These are phyloP conservation scores for Orchesella cincta DNA, from an alignment of 1,140 invertebrate species.

Conservation along the genomic window DNA sequence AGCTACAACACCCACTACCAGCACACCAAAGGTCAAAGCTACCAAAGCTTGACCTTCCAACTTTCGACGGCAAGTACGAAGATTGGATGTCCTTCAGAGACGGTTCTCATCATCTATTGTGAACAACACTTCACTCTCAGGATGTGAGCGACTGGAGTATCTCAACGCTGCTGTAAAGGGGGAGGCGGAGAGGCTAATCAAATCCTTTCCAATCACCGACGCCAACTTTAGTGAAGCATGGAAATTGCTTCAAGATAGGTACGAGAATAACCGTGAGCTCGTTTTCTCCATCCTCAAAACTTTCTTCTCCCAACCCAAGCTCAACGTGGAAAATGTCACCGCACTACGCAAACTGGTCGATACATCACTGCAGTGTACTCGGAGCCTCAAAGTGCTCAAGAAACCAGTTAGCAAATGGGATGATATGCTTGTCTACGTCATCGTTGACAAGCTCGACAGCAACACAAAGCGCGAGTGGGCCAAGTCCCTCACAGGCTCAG, in stretches of 20 bases:
- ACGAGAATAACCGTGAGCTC: slow-evolving; percentile 25
- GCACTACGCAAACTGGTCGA: slow-evolving; percentile 42
- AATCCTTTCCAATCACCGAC: too few relatives aligned
- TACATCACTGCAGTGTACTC: slow-evolving; percentile 30
- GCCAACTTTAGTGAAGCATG: slow-evolving; percentile 12
- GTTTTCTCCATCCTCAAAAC: not conserved
- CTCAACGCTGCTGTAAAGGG: too few relatives aligned
- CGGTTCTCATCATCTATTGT: too few relatives aligned
- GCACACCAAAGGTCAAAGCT: too few relatives aligned
- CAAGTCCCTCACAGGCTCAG: slow-evolving; percentile 20
- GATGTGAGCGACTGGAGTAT: too few relatives aligned
- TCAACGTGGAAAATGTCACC: slow-evolving; percentile 22
- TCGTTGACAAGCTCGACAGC: slow-evolving; percentile 46
- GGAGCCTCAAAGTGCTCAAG: slow-evolving; percentile 39
- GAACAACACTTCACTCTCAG: too few relatives aligned
- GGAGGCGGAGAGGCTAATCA: too few relatives aligned
- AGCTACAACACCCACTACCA: too few relatives aligned
- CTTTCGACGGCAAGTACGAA: too few relatives aligned
- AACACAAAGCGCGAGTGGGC: slow-evolving; percentile 44
- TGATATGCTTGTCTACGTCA: slow-evolving; percentile 41
- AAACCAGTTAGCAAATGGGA: slow-evolving; percentile 44
- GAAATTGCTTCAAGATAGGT: slow-evolving; percentile 16
- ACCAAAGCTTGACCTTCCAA: too few relatives aligned
- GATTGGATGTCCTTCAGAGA: too few relatives aligned
- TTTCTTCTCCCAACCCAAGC: not conserved